Conservation (phyloP, 2,888 invertebrate species). For the Cephus pulcher region DNA sequence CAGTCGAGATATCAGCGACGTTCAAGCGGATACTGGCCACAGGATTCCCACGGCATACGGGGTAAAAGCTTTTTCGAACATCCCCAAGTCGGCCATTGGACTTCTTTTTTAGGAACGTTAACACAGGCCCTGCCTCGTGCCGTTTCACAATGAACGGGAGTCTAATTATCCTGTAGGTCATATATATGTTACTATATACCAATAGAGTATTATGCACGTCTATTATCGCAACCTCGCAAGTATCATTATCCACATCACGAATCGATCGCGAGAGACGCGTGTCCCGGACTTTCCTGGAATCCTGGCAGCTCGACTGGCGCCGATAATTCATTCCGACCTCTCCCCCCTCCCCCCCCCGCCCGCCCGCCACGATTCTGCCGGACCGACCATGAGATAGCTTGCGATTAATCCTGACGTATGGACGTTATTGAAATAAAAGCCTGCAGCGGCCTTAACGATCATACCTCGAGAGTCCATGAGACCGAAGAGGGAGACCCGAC, state of each 20-base stretch:
- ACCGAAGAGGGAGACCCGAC: background rate
- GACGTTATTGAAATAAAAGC: background rate
- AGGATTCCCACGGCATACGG: background rate
- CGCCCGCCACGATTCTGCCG: background rate
- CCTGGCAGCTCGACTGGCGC: background rate
- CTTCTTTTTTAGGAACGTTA: background rate
- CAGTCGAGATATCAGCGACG: constrained; percentile 3
- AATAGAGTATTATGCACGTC: background rate
- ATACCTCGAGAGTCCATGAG: background rate
- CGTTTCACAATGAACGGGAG: background rate
- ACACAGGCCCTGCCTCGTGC: background rate
- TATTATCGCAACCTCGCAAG: background rate
- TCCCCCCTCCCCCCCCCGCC: background rate
- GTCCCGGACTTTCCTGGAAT: background rate
- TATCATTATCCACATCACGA: background rate
- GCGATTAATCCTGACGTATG: background rate
- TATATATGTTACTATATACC: background rate
- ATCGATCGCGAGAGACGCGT: background rate
- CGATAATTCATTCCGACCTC: background rate
- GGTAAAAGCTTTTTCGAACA: background rate
- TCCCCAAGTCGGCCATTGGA: background rate
- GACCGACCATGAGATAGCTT: background rate
- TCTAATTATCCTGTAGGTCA: background rate
- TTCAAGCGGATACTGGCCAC: background rate
- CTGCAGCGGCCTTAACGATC: background rate